Evolutionary conservation across 2,888 invertebrate species (phyloP).

Genomic region (Caenorhabditis macrosperma): DNA sequence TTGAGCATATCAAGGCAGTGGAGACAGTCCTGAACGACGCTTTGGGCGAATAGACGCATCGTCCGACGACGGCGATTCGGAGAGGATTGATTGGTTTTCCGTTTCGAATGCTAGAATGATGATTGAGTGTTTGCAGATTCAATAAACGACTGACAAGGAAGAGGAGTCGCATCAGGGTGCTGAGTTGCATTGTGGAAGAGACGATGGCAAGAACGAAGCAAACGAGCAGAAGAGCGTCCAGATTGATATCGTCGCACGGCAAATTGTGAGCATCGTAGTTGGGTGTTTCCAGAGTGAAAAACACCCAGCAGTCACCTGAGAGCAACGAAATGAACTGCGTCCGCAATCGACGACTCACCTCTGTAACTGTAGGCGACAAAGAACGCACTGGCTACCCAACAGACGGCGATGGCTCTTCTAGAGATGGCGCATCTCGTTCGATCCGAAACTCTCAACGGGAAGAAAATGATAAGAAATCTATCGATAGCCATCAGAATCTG

Average conservation of each 20-base stretch:
- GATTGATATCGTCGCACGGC: constrained; percentile 7
- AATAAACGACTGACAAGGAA: background rate
- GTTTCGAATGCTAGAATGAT: background rate
- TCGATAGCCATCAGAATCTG: constrained; percentile 16
- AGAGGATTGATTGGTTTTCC: background rate
- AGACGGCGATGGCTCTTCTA: background rate
- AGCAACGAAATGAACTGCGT: background rate
- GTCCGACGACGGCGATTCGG: background rate
- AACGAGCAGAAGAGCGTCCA: background rate
- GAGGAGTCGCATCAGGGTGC: background rate
- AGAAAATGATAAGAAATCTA: constrained; percentile 16
- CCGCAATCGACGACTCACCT: background rate
- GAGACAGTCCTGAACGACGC: constrained; percentile 19
- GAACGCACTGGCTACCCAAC: background rate
- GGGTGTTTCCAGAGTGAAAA: background rate
- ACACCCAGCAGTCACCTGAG: constrained; percentile 18
- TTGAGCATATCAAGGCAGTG: constrained; percentile 8
- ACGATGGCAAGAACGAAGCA: background rate
- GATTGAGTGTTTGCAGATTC: background rate
- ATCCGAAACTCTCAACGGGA: constrained; percentile 2
- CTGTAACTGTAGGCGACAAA: background rate
- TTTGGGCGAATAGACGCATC: constrained; percentile 11
- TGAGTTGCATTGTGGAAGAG: background rate
- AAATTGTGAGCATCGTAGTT: constrained; percentile 2
- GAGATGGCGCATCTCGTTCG: background rate